Conservation (phyloP, 1,140 invertebrate species). For the Drosophila eugracilis region DNA sequence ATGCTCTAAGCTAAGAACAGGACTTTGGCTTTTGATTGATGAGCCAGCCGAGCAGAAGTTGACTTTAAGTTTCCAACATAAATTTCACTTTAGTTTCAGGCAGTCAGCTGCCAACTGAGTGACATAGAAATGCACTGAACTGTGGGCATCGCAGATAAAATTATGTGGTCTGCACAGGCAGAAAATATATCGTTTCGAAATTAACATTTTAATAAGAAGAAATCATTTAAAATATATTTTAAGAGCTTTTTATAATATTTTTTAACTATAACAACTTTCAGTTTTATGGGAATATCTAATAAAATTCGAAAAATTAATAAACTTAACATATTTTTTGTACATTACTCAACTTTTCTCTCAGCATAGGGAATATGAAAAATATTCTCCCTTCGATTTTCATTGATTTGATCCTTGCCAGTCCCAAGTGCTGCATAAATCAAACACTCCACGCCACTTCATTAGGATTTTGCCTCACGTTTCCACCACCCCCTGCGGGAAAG, state of each 20-base stretch:
- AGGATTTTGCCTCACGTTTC: slow-evolving; percentile 9
- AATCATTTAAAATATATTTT: neutral
- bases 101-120: slow-evolving; percentile 24
- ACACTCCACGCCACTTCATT: slow-evolving; percentile 49
- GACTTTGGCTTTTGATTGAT: slow-evolving; percentile 60
- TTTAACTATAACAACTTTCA: too few relatives aligned
- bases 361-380: neutral
- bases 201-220: neutral
- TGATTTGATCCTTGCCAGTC: slow-evolving; percentile 39
- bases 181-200: neutral
- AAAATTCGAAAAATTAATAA: too few relatives aligned
- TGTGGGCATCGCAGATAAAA: slow-evolving; percentile 48
- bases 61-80: slow-evolving; percentile 40
- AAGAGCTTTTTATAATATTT: too few relatives aligned
- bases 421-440: slow-evolving; percentile 42
- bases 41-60: slow-evolving; percentile 32
- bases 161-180: slow-evolving; percentile 14
- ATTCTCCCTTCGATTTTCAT: slow-evolving; percentile 23
- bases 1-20: slow-evolving; percentile 23
- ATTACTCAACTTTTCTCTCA: neutral
- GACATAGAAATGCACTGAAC: slow-evolving; percentile 57
- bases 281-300: neutral
- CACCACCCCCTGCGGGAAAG: slow-evolving; percentile 18
- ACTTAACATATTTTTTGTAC: neutral
- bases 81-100: slow-evolving; percentile 44